phyloP scores from a whole-genome alignment of 2,888 invertebrate genomes.

The Pecten maximus region DNA sequence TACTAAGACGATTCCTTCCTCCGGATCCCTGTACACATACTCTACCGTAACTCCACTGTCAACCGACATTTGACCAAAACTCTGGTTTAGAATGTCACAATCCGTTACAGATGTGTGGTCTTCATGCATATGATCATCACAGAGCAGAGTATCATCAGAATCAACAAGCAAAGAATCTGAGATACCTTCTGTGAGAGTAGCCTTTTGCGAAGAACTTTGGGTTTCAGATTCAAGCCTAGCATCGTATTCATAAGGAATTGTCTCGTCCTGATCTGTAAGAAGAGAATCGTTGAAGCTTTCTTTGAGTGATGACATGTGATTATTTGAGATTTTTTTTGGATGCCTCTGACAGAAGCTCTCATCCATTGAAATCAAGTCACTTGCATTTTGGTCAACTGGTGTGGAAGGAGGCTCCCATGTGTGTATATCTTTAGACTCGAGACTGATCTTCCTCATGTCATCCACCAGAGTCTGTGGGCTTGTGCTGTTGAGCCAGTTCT shows the following conservation, averaged over 20 bases:
- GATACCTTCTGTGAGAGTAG: not conserved
- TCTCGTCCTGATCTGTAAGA: not conserved
- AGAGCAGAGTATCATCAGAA: not conserved
- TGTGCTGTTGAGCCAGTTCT: constrained; percentile 3
- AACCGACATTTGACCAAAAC: constrained; percentile 50
- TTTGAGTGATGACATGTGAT: not conserved
- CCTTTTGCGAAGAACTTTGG: not conserved
- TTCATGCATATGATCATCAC: not conserved
- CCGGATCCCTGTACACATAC: constrained; percentile 72
- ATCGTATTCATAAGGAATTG: not conserved
- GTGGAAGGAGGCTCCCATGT: constrained; percentile 36
- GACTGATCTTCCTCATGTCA: not conserved
- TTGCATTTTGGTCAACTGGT: constrained; percentile 48
- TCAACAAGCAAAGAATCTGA: not conserved
- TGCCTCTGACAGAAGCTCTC: constrained; percentile 50
- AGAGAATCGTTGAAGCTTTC: not conserved
- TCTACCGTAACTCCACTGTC: constrained; percentile 69
- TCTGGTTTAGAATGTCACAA: constrained; percentile 44
- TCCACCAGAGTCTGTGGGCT: not conserved
- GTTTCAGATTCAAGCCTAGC: not conserved
- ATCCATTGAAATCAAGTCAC: constrained; percentile 57
- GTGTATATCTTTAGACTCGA: not conserved
- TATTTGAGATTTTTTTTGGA: not conserved
- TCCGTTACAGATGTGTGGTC: not conserved
- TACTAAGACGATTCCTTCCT: constrained; percentile 71